Percentiles rank a stretch among this genome's conserved stretches.
Conservation (phyloP, 2,888 invertebrate genomes). For the Prenolepis imparis region DNA sequence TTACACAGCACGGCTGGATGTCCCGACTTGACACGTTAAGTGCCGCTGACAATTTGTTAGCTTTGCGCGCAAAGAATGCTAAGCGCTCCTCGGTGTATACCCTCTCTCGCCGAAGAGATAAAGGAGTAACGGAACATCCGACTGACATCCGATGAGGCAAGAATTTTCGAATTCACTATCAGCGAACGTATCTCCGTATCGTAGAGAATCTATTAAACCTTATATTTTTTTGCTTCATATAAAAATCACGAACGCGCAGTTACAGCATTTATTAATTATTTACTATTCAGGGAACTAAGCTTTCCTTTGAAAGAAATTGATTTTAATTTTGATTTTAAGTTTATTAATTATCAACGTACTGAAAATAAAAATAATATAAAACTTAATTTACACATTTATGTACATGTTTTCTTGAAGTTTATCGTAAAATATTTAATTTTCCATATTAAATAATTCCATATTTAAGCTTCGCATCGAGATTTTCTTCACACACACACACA, state of each 20-base stretch:
- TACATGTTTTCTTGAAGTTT: not conserved
- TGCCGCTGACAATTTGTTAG: conserved; percentile 54
- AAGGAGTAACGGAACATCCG: conserved; percentile 22
- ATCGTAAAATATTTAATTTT: not conserved
- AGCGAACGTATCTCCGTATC: not conserved
- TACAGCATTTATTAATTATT: not conserved
- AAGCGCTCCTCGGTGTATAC: not conserved
- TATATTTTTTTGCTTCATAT: not conserved
- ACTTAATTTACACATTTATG: not conserved
- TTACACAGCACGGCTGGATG: conserved; percentile 26
- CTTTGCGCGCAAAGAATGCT: conserved; percentile 20
- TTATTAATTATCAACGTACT: not conserved
- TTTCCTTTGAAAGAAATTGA: not conserved
- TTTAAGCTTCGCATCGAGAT: not conserved
- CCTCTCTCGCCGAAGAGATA: not conserved
- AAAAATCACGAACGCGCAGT: not conserved
- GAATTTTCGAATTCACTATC: conserved; percentile 17
- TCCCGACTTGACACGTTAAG: conserved; percentile 45
- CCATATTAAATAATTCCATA: not conserved
- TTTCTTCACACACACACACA: no score
- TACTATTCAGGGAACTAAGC: not conserved
- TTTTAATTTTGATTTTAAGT: not conserved
- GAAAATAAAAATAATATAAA: not conserved
- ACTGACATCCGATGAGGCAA: conserved; percentile 6
- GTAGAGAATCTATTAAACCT: not conserved